Conservation (phyloP, 2,888 invertebrate genomes). For the Ophion ellenae region DNA sequence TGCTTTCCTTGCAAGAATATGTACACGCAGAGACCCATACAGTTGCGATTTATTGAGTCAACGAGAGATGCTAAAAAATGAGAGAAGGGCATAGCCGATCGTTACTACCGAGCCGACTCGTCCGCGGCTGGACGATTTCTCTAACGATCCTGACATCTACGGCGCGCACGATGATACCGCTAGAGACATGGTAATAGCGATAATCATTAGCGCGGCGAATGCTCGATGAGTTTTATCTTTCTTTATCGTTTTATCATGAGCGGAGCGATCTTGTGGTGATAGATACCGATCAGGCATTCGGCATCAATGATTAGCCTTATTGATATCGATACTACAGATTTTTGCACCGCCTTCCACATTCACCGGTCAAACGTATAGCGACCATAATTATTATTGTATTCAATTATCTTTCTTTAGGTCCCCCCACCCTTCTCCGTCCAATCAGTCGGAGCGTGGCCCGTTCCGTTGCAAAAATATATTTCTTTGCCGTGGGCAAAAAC, state of each 20-base stretch:
- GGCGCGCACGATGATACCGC: neutral
- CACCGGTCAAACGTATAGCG: too few species aligned
- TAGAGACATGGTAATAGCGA: too few species aligned
- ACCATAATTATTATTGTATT: constrained; percentile 28
- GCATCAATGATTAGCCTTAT: constrained; percentile 27
- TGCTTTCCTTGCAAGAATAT: neutral
- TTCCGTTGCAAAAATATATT: constrained; percentile 42
- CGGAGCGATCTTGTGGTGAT: constrained; percentile 26
- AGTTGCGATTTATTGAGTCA: constrained; percentile 61
- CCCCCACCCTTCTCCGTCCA: neutral
- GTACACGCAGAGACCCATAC: constrained; percentile 22
- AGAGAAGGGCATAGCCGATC: constrained; percentile 33
- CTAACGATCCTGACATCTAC: constrained; percentile 49
- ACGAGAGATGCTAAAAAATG: constrained; percentile 67
- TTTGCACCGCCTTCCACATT: too few species aligned
- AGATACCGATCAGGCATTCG: constrained; percentile 33
- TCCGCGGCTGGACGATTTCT: constrained; percentile 41
- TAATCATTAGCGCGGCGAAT: neutral
- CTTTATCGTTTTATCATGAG: constrained; percentile 16
- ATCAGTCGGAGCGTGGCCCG: constrained; percentile 10
- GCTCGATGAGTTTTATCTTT: constrained; percentile 35
- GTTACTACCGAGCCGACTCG: constrained; percentile 46
- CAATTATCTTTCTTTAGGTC: constrained; percentile 4
- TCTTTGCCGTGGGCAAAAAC: constrained; percentile 8
- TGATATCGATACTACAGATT: constrained; percentile 25